Conservation (phyloP, 1,140 invertebrate genomes). For the Penaeus chinensis region DNA sequence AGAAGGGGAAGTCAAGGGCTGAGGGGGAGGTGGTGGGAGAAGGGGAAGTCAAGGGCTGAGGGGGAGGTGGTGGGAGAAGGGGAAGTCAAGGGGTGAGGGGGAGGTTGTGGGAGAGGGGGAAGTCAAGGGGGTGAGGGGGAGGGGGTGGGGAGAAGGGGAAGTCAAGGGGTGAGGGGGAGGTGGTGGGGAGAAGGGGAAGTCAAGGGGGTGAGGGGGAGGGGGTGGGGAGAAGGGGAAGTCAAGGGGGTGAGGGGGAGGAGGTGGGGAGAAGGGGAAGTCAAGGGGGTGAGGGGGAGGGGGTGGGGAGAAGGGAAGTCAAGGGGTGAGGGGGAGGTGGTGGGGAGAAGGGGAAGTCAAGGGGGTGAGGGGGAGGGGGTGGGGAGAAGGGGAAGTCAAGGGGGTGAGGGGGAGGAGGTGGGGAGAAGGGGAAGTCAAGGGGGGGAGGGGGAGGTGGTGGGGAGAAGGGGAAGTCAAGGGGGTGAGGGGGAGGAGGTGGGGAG, state of each 20-base stretch:
- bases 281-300: background rate
- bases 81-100: background rate
- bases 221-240: background rate
- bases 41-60: background rate
- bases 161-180: background rate
- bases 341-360: background rate
- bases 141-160: background rate
- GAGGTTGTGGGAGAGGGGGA: background rate
- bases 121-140: background rate
- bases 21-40: background rate
- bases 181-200: background rate
- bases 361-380: background rate
- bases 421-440: background rate
- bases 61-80: background rate
- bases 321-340: background rate
- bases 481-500: background rate
- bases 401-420: background rate
- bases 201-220: background rate
- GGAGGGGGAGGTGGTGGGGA: background rate
- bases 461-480: background rate
- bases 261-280: background rate
- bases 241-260: background rate
- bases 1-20: background rate
- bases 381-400: background rate
- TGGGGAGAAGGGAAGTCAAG: background rate